These are phyloP conservation scores for Shinisaurus crocodilurus DNA, from an alignment of 2,113 vertebrate species.

Conservation along the genomic window DNA sequence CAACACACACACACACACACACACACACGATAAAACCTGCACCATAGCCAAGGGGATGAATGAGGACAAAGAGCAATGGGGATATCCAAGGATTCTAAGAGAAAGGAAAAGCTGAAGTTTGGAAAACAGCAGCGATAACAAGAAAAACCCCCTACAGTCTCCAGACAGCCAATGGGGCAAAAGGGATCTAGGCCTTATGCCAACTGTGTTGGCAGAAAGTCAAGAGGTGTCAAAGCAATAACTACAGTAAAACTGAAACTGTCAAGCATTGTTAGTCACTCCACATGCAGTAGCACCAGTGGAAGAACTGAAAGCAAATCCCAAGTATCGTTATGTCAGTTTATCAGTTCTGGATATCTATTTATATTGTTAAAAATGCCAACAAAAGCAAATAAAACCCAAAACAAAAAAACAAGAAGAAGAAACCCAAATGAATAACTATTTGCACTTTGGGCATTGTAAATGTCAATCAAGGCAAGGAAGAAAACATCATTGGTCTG, in stretches of 20 bases:
- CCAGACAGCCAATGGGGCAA: constrained; percentile 46
- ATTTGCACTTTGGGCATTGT: neutral
- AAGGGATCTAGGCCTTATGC: constrained; percentile 50
- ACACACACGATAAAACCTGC: neutral
- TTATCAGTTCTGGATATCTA: constrained; percentile 13
- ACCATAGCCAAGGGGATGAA: neutral
- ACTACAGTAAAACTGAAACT: constrained; percentile 56
- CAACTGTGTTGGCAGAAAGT: constrained; percentile 61
- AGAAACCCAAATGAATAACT: neutral
- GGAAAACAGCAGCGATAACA: neutral
- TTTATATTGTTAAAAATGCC: neutral
- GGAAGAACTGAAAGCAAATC: constrained; percentile 58
- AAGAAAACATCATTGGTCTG: neutral
- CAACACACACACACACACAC: no score
- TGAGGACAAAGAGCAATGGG: constrained; percentile 14
- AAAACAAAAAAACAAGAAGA: neutral
- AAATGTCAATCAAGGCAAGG: neutral
- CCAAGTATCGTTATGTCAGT: constrained; percentile 27
- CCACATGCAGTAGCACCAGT: constrained; percentile 42
- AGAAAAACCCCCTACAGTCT: constrained; percentile 5
- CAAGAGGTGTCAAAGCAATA: constrained; percentile 65
- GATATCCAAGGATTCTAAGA: neutral
- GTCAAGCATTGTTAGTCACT: constrained; percentile 61
- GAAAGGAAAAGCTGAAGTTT: neutral
- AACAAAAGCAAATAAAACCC: neutral